Evolutionary conservation across 2,797 vertebrate genomes (phyloP), one percentile per base, ranked within the genome.

Genomic region (Hephaestus fuliginosus): DNA sequence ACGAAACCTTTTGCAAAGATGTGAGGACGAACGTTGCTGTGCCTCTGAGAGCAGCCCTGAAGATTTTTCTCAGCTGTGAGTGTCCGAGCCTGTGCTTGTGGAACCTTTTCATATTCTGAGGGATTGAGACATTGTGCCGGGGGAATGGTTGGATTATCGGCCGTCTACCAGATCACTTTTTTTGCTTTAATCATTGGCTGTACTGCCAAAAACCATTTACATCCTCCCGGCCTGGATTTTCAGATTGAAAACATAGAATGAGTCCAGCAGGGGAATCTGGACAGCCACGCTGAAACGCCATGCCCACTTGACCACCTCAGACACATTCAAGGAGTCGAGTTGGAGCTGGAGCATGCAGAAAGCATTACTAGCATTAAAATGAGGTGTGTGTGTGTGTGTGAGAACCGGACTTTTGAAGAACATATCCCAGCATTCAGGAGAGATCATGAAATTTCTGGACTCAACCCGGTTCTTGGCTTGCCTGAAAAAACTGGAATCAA

Each of bases 181-280:
- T 89, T 83, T 61, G 58, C 80, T 83, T 86, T 69, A 86, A 84
- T 85, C 74, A 80, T 62, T 30, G 20, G 18, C 48, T 61, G 28
- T 56, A 68, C 8, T 46, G 33, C 53, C 64, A 62, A 73, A 84
- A 76, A 61, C 52, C 69, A 81, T 79, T 84, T 74, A 76, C 86
- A 82, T 80, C 72, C 74, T 62, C 48, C 48, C 7, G n/a, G 71
- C 60, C 80, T 73, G 84, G 53, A 72, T 78, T 74, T 82, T 81
- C 28, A 73, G 66, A 80, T 74, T 80, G 56, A 56, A 84, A 74
- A 66, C 74, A 53, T 12, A 46, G 86, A 82, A 60, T 51, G 61
- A 76, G 58, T 46, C 20, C 0, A 41, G 48, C 25, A 60, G 61
- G 64, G 39, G 57, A 87, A 79, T 85, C 56, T 65, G 70, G 61